Evolutionary conservation across 2,888 invertebrate genomes (phyloP), one percentile per base, ranked within the genome.

Genomic region (Synanthedon myopaeformis): DNA sequence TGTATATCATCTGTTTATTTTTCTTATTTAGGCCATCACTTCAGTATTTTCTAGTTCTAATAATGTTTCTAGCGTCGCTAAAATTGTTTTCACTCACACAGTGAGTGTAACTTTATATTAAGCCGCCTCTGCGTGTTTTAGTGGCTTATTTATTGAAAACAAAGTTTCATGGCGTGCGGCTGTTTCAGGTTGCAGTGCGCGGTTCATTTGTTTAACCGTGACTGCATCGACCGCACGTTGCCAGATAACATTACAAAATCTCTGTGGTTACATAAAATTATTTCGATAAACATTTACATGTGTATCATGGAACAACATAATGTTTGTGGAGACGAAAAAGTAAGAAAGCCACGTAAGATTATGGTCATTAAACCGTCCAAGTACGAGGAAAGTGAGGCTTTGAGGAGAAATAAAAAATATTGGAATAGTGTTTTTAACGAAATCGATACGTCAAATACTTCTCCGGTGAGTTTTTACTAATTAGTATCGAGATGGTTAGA

Each of bases 361-460:
- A 59, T 70, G 55, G 72, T 65, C 58, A 63, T 85, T 19, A 77
- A 70, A 53, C 67, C 72, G 17, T 79, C 82, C 1, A 72, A 69
- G 59, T 78, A 69, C 55, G 81, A 79, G 59, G 57, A 62, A 3
- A 58, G 67, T 0, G 74, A 75, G 58, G 74, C 76, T 12, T 60
- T 81, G 53, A 74, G 77, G 4, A 59, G 56, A 3, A 82, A 81
- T 55, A 85, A 72, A 61, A 70, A 68, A 56, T 84, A 85, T 62
- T 87, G 87, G 87, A 65, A 65, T 13, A 63, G 60, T 53, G 63
- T 79, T n/a, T 76, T 85, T 52, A 53, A 68, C 35, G 59, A 72
- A 55, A 59, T 82, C 14, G 71, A 79, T 56, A 58, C 60, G 11
- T 50, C 55, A 10, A 41, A 58, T 41, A 56, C 61, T 11, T 61